These are phyloP conservation scores for Syncerus caffer DNA, from an alignment of 2,797 vertebrate genomes.

Conservation along the genomic window DNA sequence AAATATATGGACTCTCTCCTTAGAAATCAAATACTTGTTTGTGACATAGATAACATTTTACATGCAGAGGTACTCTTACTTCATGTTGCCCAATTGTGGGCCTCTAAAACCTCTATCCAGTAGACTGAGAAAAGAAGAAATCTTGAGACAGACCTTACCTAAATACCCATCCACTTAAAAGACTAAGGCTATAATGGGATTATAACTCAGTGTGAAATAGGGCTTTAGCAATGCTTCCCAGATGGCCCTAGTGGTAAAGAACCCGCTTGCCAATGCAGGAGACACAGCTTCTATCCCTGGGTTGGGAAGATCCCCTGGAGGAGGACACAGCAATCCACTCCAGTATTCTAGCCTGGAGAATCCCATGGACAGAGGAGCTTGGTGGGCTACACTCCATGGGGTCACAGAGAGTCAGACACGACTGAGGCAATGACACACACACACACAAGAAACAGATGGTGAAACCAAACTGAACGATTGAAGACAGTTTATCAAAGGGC, in stretches of 20 bases:
- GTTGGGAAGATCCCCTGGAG: neutral
- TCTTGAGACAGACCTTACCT: neutral
- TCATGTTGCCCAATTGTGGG: neutral
- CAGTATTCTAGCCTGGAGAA: neutral
- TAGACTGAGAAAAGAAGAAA: neutral
- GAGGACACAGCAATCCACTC: neutral
- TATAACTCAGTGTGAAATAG: neutral
- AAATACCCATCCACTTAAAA: neutral
- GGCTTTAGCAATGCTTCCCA: neutral
- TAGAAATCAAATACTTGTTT: neutral
- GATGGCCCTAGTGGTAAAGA: neutral
- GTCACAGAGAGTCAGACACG: neutral
- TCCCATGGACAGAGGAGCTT: neutral
- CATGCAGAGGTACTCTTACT: neutral
- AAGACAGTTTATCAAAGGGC: neutral
- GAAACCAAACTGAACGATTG: neutral
- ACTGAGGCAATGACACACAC: accelerated
- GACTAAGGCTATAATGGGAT: neutral
- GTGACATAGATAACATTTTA: neutral
- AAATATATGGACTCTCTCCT: neutral
- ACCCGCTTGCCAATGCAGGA: accelerated
- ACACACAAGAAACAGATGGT: neutral
- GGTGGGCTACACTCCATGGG: neutral
- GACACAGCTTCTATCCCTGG: neutral
- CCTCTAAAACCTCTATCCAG: neutral